Evolutionary conservation across 2,113 vertebrate species (phyloP), one percentile per base, ranked within the genome.

Genomic region (Potamarius usumacintae): DNA sequence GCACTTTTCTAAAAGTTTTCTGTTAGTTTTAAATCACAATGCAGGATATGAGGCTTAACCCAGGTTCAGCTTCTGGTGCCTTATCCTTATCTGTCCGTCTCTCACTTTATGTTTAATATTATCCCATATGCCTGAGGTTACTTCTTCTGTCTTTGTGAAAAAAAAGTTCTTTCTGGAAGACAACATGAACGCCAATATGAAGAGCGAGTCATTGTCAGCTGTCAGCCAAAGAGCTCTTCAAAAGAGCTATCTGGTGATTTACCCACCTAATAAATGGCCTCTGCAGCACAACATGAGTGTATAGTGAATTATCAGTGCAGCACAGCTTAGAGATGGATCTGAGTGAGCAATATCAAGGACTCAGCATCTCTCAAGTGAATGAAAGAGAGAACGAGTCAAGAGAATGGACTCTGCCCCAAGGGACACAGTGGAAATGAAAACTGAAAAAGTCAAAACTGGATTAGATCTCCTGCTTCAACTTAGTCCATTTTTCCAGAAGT

Each of bases 261-360:
- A 85, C 76, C 76, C 63, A 58, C 42, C 55, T 87, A 79, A 88
- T 91, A 90, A 82, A 91, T 88, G 58, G 83, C 82, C 81, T 88
- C 83, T 84, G 81, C 48, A 80, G 86, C 62, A 62, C 84, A 84
- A 72, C 85, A 67, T 80, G 57, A 83, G 80, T 27, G 65, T 52
- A 34, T 63, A 86, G 57, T 63, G 84, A 83, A 74, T 83, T 74
- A 78, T 85, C 74, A 58, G 69, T 57, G 79, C 62, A 86, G 62
- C 22, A 50, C 30, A 30, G 72, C 14, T 34, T 76, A 72, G 55
- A 86, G 83, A 88, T 79, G 85, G 82, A 89, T 83, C 83, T 74
- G 72, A 76, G 27, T 48, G 62, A 58, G 48, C 88, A 78, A 83
- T 55, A 53, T 15, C 72, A 67, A 83, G 63, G 42, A 81, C 50